Evolutionary conservation across 1,140 invertebrate genomes (phyloP).

Genomic region (Aphelenchoides fujianensis): DNA sequence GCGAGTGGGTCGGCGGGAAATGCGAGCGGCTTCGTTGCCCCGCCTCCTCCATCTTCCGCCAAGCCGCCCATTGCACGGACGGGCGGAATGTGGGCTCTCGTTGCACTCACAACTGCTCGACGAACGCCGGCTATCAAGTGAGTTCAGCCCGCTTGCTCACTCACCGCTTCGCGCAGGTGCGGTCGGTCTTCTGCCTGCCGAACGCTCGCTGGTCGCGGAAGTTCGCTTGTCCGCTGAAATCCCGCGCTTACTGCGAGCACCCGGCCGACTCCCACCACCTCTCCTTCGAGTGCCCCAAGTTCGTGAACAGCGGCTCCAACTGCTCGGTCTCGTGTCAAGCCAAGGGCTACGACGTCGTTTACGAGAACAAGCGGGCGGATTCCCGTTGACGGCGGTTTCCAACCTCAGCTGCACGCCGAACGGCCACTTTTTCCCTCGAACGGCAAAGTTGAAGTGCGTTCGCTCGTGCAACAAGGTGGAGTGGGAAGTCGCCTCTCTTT

Average conservation of each 20-base stretch:
- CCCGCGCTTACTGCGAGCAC: background rate
- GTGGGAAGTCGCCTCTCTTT: background rate
- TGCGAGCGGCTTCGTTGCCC: background rate
- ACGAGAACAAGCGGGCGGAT: conserved; percentile 41
- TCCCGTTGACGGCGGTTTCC: conserved; percentile 14
- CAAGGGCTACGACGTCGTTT: conserved; percentile 32
- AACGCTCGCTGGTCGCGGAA: conserved; percentile 3
- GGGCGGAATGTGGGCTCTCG: background rate
- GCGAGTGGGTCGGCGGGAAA: background rate
- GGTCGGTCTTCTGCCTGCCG: background rate
- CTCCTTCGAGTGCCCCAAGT: conserved; percentile 1
- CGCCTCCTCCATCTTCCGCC: background rate
- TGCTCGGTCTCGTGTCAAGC: conserved; percentile 20
- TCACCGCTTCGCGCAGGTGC: background rate
- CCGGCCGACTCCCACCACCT: background rate
- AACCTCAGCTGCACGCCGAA: background rate
- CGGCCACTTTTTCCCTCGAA: background rate
- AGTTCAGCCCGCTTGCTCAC: background rate
- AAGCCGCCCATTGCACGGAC: background rate
- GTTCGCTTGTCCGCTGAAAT: background rate
- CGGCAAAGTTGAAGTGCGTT: conserved; percentile 14
- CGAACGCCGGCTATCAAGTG: background rate
- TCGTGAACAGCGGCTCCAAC: background rate
- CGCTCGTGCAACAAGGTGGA: conserved; percentile 30
- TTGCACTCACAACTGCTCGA: background rate